Evolutionary conservation across 2,113 vertebrate species (phyloP), one percentile per base, ranked within the genome.

Genomic region (Butastur rufipennis): DNA sequence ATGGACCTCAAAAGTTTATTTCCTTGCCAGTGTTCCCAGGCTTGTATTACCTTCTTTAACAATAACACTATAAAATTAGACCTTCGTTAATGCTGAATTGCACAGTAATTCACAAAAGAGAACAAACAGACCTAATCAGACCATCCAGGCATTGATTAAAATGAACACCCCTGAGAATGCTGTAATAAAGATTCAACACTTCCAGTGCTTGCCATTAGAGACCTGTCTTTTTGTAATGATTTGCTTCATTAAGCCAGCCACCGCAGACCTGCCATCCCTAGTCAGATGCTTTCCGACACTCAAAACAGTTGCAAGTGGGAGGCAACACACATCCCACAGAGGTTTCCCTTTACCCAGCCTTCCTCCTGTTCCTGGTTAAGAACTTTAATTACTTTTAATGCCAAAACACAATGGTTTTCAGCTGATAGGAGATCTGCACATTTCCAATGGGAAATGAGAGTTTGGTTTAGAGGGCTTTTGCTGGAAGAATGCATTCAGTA

Each of bases 1-100:
- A 77, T 45, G 62, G 50, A 91, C 91, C 91, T 95, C 91, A 89
- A 82, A 91, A 91, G 73, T 92, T 90, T 62, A 61, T 86, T 86
- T 79, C 81, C 53, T 73, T 79, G 75, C 50, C 90, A 73, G 58
- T 86, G 45, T 88, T 90, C 72, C 42, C 34, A 72, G 77, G 82
- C 59, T 91, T 79, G 61, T 56, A 50, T 86, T 91, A 66, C 66
- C 38, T 82, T 47, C 70, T 75, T 80, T 62, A 93, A 82, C 88
- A 95, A 34, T 13, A 95, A 66, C 75, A 74, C 50, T 40, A 58
- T 81, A 47, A 85, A 97, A 95, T 94, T 81, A 93, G 70, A 85
- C n/a, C 86, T 95, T 88, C 48, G 13, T 85, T 95, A 87, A 66
- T 72, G 79, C 53, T 20, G 75, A 83, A 62, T 55, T 58, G 38